Evolutionary conservation across 2,888 invertebrate species (phyloP).

Genomic region (Adela reaumurella): DNA sequence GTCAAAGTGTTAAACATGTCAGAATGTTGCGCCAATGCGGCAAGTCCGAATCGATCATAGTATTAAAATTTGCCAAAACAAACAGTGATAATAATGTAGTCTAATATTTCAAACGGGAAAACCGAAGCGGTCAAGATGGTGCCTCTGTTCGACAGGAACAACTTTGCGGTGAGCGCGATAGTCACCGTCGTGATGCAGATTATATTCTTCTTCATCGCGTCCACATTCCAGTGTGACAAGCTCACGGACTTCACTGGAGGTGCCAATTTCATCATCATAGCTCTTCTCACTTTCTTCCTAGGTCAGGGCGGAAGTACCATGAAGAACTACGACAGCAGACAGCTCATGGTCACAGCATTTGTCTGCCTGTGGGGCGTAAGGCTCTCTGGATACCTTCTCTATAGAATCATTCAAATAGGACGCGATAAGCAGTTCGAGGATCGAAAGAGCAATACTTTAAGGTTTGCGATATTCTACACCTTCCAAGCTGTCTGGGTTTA

Average conservation of each 20-base stretch:
- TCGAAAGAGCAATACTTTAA: slow-evolving; percentile 76
- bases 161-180: slow-evolving; percentile 83
- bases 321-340: slow-evolving; percentile 81
- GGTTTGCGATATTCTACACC: slow-evolving; percentile 91
- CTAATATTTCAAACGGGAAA: slow-evolving; percentile 14
- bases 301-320: slow-evolving; percentile 70
- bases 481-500: slow-evolving; percentile 92
- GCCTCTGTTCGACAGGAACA: slow-evolving; percentile 76
- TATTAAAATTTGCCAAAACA: slow-evolving; percentile 30
- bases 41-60: slow-evolving; percentile 25
- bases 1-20: neutral
- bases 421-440: slow-evolving; percentile 90
- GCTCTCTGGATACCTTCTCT: slow-evolving; percentile 84
- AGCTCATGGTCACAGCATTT: slow-evolving; percentile 86
- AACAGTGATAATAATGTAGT: slow-evolving; percentile 20
- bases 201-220: slow-evolving; percentile 82
- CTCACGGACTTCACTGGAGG: slow-evolving; percentile 92
- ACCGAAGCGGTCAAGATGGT: slow-evolving; percentile 50
- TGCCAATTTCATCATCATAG: slow-evolving; percentile 87
- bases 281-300: slow-evolving; percentile 81
- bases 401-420: slow-evolving; percentile 85
- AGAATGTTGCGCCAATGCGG: slow-evolving; percentile 32
- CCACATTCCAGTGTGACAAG: slow-evolving; percentile 84
- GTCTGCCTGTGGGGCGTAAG: slow-evolving; percentile 86
- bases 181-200: slow-evolving; percentile 83